phyloP scores from a whole-genome alignment of 1,140 invertebrate genomes.

The Mamestra configurata region DNA sequence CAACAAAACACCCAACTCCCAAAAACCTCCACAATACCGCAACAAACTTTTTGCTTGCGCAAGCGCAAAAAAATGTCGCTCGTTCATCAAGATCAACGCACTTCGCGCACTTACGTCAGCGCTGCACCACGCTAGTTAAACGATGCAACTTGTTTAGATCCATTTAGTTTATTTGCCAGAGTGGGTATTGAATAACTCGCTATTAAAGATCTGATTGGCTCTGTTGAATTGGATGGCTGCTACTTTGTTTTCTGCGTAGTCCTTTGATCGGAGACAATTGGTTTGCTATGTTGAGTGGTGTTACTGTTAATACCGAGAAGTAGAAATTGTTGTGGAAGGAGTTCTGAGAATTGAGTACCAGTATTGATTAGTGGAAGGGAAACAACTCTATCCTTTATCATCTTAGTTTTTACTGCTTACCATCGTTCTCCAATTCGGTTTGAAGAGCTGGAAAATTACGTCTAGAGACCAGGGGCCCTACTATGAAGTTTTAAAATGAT shows the following conservation, averaged over 20 bases:
- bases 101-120: slow-evolving; percentile 20
- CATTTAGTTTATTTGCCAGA: slow-evolving; percentile 13
- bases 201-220: slow-evolving; percentile 24
- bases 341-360: no score
- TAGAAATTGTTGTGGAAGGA: no score
- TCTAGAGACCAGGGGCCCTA: no score
- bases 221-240: neutral
- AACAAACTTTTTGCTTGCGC: slow-evolving; percentile 6
- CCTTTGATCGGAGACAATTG: neutral
- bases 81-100: slow-evolving; percentile 25
- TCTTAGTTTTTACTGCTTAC: no score
- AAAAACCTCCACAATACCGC: neutral
- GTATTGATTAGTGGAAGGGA: no score
- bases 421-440: no score
- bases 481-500: no score
- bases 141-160: slow-evolving; percentile 10
- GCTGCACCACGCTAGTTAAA: neutral
- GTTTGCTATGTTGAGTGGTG: neutral
- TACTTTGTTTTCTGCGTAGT: slow-evolving; percentile 1
- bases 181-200: slow-evolving; percentile 1
- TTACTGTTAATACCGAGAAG: no score
- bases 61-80: slow-evolving; percentile 16
- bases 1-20: neutral
- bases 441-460: no score
- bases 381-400: no score